Evolutionary conservation across 2,113 vertebrate species (phyloP).

Genomic region (Irena cyanogastra): DNA sequence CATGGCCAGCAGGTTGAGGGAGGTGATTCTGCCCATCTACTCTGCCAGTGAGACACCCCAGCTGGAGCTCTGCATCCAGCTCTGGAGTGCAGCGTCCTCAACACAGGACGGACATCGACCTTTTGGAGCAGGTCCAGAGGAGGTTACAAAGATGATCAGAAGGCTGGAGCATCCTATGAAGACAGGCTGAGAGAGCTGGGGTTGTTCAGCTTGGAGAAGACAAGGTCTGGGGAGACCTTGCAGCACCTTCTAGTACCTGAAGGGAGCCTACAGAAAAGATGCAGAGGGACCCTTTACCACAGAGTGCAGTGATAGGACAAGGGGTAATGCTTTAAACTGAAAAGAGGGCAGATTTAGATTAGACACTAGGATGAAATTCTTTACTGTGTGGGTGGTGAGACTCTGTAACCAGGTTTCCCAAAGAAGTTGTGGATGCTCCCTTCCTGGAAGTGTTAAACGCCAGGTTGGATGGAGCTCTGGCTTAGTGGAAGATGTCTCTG

Average conservation of each 20-base stretch:
- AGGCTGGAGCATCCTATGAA: not conserved
- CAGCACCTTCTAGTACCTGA: not conserved
- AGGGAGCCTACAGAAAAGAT: not conserved
- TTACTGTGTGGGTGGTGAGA: not conserved
- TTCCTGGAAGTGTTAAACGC: not conserved
- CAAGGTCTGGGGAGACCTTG: not conserved
- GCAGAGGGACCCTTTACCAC: not conserved
- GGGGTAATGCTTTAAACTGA: not conserved
- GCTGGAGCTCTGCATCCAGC: not conserved
- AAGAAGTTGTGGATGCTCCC: not conserved
- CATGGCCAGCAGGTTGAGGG: not conserved
- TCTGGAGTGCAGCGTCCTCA: not conserved
- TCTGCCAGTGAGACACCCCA: not conserved
- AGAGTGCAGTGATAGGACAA: not conserved
- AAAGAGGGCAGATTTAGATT: not conserved
- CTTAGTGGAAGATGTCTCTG: not conserved
- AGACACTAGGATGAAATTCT: not conserved
- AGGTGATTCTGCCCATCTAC: not conserved
- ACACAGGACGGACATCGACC: not conserved
- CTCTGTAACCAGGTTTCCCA: not conserved
- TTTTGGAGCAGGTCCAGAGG: not conserved
- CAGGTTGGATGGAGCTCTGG: not conserved
- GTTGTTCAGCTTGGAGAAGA: not conserved
- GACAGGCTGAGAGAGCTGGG: not conserved
- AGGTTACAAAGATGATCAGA: not conserved